Evolutionary conservation across 1,140 invertebrate species (phyloP).

Genomic region (Druon quercuslanigerum): DNA sequence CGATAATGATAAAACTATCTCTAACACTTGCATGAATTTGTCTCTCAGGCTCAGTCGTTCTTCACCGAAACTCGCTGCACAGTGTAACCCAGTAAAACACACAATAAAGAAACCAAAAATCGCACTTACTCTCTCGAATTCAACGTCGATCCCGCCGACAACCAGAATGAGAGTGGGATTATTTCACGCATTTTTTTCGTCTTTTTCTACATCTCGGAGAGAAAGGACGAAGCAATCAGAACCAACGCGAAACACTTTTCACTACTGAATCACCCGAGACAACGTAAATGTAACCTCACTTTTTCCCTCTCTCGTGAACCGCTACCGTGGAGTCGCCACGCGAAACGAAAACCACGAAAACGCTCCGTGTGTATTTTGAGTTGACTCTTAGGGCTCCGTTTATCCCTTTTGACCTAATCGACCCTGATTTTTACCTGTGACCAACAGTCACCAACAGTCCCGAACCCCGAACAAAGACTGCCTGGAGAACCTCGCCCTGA

Average conservation of each 20-base stretch:
- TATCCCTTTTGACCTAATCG: background rate
- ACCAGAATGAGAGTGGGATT: too few species aligned
- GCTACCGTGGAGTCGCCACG: background rate
- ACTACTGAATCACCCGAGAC: background rate
- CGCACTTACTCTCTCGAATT: too few species aligned
- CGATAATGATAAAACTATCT: background rate
- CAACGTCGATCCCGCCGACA: too few species aligned
- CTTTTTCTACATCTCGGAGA: background rate
- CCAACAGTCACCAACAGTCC: constrained; percentile 43
- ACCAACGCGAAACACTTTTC: background rate
- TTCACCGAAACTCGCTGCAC: background rate
- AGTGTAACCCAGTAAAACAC: background rate
- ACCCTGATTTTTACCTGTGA: constrained; percentile 51
- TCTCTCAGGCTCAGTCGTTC: background rate
- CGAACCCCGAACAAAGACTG: constrained; percentile 52
- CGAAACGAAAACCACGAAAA: background rate
- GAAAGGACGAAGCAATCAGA: background rate
- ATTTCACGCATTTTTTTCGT: too few species aligned
- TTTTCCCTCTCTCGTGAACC: background rate
- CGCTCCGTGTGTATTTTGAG: background rate
- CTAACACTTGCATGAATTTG: constrained; percentile 7
- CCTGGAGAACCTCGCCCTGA: background rate
- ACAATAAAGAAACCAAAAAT: background rate
- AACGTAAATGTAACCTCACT: constrained; percentile 30
- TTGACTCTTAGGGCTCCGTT: background rate